Evolutionary conservation across 2,797 vertebrate genomes (phyloP), one percentile per base, ranked within the genome.

Genomic region (Tarsius wallacei): DNA sequence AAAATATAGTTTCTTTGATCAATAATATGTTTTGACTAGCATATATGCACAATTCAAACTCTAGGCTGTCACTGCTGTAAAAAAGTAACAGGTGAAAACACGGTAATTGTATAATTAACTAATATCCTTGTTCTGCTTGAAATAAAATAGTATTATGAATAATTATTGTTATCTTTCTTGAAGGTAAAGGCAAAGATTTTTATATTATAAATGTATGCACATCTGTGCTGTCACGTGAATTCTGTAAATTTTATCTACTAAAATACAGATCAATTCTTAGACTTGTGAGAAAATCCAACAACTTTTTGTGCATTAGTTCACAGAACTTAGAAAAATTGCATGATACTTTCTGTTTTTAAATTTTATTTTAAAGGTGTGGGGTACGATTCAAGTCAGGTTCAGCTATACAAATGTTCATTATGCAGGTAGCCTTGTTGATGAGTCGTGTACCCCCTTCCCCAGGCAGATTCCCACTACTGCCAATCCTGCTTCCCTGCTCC

Each of bases 11-110:
- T 93, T 97, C 15, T 86, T 57, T 86, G 51, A 71, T 31, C 21
- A 33, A 64, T 78, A 85, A 90, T 97, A 96, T 95, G 73, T 93
- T 97, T 95, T 91, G 61, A 78, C 85, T 91, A 88, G 68, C 96
- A 91, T 91, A 82, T 64, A 84, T 73, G 26, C 57, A 74, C 28
- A 95, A 78, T 87, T 93, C 59, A 97, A 88, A 93, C 47, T 84
- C 36, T 61, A 91, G 84, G n/a, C 36, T 92, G 49, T 89, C 55
- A 85, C 49, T 57, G 15, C 42, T 90, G 86, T 59, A 83, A 74
- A 94, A 93, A 94, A 96, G 17, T 59, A 74, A 91, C 42, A 63
- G 26, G 10, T 77, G 28, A 87, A 97, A 94, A 91, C n/a, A 87
- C 14, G 19, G 59, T 86, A 89, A 95, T 95, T 96, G 78, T 61